phyloP scores from a whole-genome alignment of 2,113 vertebrate genomes.

The Macaca nemestrina region DNA sequence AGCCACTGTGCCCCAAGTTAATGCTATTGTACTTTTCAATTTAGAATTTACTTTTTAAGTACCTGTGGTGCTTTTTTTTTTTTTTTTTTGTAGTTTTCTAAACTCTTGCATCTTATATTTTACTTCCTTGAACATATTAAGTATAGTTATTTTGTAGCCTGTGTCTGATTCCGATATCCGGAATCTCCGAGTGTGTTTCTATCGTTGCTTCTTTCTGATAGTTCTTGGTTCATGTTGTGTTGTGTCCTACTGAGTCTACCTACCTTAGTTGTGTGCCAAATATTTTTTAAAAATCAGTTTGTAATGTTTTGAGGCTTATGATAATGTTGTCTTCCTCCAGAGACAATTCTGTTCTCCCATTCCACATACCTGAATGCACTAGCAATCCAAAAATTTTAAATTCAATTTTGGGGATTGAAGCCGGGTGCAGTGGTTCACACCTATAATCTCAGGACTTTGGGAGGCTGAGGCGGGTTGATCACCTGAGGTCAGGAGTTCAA shows the following conservation, averaged over 20 bases:
- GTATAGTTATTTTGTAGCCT: background rate
- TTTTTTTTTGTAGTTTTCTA: background rate
- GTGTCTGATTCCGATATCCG: background rate
- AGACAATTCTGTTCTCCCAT: background rate
- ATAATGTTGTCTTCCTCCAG: background rate
- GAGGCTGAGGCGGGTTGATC: too few species aligned
- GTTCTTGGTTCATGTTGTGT: background rate
- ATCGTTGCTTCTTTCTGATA: background rate
- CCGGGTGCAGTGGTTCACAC: too few species aligned
- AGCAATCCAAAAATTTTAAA: background rate
- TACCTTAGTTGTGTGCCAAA: background rate
- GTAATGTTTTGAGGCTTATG: background rate
- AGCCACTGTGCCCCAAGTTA: too few species aligned
- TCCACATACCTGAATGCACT: background rate
- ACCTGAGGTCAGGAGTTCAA: too few species aligned
- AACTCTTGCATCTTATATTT: background rate
- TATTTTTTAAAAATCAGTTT: background rate
- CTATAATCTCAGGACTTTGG: too few species aligned
- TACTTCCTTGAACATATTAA: background rate
- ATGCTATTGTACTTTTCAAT: background rate
- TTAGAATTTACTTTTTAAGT: background rate
- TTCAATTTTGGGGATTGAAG: background rate
- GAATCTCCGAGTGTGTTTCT: constrained; percentile 60
- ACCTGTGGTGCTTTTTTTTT: background rate
- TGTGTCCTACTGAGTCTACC: background rate